Evolutionary conservation across 2,797 vertebrate species (phyloP).

Genomic region (Cossypha heuglini): DNA sequence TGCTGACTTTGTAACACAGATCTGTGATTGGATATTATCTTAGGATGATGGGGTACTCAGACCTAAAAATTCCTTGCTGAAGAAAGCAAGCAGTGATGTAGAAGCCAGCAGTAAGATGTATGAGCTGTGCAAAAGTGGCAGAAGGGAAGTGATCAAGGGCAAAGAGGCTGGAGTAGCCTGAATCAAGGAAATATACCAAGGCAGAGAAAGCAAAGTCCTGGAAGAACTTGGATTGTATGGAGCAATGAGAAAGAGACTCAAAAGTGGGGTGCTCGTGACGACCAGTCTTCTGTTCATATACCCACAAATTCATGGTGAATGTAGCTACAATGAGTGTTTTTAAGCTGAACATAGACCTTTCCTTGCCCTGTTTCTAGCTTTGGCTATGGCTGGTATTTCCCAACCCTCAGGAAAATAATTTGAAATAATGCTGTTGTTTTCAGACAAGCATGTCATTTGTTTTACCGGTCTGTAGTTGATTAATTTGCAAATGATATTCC

Average conservation of each 20-base stretch:
- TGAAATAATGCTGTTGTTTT: slow-evolving; percentile 78
- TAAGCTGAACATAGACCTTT: not conserved
- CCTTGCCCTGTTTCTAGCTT: not conserved
- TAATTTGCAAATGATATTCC: slow-evolving; percentile 97
- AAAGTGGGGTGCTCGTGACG: not conserved
- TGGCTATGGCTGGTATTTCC: slow-evolving; percentile 35
- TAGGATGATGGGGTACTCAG: not conserved
- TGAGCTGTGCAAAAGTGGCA: not conserved
- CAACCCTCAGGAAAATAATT: slow-evolving; percentile 71
- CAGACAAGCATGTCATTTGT: slow-evolving; percentile 81
- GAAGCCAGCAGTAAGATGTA: not conserved
- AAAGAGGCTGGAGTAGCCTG: not conserved
- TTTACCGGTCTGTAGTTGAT: slow-evolving; percentile 89
- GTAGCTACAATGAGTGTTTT: not conserved
- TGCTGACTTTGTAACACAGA: not conserved
- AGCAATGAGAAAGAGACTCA: not conserved
- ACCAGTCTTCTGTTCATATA: not conserved
- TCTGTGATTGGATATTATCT: not conserved
- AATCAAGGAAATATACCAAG: not conserved
- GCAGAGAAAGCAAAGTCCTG: not conserved
- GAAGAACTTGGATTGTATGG: not conserved
- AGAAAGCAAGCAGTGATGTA: not conserved
- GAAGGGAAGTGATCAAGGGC: not conserved
- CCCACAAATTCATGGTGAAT: not conserved
- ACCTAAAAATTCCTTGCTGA: not conserved